phyloP scores from a whole-genome alignment of 2,888 invertebrate species.

The Clepsis dumicolana region DNA sequence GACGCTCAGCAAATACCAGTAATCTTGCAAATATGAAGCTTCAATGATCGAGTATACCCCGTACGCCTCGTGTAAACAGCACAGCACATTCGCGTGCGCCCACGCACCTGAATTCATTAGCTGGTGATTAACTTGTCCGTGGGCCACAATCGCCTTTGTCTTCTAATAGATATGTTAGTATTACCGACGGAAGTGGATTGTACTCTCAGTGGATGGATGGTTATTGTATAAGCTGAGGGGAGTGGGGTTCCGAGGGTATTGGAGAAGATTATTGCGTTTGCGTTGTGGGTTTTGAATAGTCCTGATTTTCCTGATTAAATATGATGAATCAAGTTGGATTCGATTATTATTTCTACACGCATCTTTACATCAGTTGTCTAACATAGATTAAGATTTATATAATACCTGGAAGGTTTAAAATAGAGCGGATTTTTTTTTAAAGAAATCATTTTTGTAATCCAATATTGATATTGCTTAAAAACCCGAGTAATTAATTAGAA shows the following conservation, averaged over 20 bases:
- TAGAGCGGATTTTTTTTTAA: no score
- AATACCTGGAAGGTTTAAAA: no score
- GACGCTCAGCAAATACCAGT: neutral
- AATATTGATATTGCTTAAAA: no score
- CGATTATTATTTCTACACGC: no score
- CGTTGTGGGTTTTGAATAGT: no score
- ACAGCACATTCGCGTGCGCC: slow-evolving; percentile 57
- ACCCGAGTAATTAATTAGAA: no score
- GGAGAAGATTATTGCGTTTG: neutral
- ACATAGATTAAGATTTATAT: no score
- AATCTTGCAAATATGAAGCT: slow-evolving; percentile 33
- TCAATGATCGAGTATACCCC: slow-evolving; percentile 22
- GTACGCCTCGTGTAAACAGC: slow-evolving; percentile 34
- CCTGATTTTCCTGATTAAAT: no score
- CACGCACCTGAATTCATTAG: slow-evolving; percentile 73
- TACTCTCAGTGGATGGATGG: slow-evolving; percentile 33
- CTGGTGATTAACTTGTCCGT: slow-evolving; percentile 77
- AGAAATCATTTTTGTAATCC: no score
- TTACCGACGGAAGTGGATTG: slow-evolving; percentile 46
- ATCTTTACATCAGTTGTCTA: no score
- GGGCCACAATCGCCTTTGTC: slow-evolving; percentile 73
- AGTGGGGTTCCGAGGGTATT: neutral
- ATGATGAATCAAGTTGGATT: no score
- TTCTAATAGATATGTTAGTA: slow-evolving; percentile 49
- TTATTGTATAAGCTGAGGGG: slow-evolving; percentile 5